A percentile compares a stretch with the other conserved stretches of the same genome.
Conservation (phyloP, 2,113 vertebrate genomes). For the Pholis gunnellus region DNA sequence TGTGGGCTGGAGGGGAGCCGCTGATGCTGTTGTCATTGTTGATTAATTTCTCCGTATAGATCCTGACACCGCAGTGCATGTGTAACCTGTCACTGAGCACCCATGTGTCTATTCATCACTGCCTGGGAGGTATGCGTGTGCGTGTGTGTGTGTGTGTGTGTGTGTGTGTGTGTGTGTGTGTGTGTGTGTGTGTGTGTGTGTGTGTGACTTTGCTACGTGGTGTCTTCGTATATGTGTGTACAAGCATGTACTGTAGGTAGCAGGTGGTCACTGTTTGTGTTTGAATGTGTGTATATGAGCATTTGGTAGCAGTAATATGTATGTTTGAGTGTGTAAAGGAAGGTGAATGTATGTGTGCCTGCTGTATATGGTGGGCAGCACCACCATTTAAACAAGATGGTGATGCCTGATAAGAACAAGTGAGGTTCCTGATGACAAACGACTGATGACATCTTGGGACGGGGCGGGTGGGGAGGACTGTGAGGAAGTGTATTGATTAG, state of each 20-base stretch:
- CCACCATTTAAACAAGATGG: constrained; percentile 80
- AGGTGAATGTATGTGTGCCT: neutral
- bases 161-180: constrained; percentile 41
- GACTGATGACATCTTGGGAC: constrained; percentile 74
- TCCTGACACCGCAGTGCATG: constrained; percentile 80
- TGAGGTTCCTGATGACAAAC: constrained; percentile 80
- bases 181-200: constrained; percentile 41
- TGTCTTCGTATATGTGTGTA: constrained; percentile 11
- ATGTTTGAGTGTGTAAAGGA: constrained; percentile 11
- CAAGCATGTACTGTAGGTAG: neutral
- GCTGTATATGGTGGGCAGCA: neutral
- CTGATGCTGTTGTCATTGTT: constrained; percentile 79
- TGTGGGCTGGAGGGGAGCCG: constrained; percentile 53
- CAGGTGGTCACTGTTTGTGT: constrained; percentile 16
- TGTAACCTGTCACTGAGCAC: constrained; percentile 81
- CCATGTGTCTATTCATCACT: constrained; percentile 83
- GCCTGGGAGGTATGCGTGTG: constrained; percentile 56
- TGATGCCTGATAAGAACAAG: constrained; percentile 80
- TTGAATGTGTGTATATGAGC: neutral
- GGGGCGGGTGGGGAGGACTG: constrained; percentile 32
- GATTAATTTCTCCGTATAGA: constrained; percentile 85
- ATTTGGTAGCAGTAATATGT: neutral
- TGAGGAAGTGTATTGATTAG: constrained; percentile 86
- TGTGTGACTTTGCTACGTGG: neutral
- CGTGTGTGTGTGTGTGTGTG: constrained; percentile 35